Evolutionary conservation across 1,140 invertebrate species (phyloP), one percentile per base, ranked within the genome.

Genomic region (Caenorhabditis latens): DNA sequence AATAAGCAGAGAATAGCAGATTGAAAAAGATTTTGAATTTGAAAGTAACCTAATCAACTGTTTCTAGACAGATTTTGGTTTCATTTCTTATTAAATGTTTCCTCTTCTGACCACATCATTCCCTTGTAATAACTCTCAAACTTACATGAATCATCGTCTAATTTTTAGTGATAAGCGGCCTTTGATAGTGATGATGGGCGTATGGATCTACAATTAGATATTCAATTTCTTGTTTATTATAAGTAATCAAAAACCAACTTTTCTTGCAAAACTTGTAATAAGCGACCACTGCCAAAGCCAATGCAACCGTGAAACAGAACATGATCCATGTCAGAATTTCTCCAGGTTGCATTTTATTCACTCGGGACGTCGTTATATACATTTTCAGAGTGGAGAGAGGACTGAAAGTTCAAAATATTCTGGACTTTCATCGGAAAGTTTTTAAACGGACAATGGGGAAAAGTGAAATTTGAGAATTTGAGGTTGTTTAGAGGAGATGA

Each of bases 181-280:
- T n/a, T 32, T 79, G 71, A 79, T 79, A 79, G 21, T 79, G 71
- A 50, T 79, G 71, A 79, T 79, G 71, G 11, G 71, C 71, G 42
- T 79, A 79, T 50, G 71, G 71, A 79, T 79, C 71, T 79, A 46
- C 21, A 63, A 50, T 32, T 32, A 50, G 24, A 40, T 40, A 40
- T 67, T 42, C 11, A 50, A 79, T 19, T 24, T 24, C 14, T 19
- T 46, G 6, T 75, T 19, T 32, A 11, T 7, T 13, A 4, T 6
- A 79, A 50, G 5, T 24, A 14, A 8, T 13, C 21, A 79, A 50
- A 79, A 48, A 50, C 8, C 40, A 50, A 79, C 71, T 79, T 79
- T 79, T 79, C 46, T 79, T 79, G 71, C 71, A 79, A n/a, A 79
- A 79, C 46, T 79, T 79, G n/a, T 79, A 79, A 79, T 79, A 79